Percentiles rank a stretch among this genome's conserved stretches.
phyloP scores from a whole-genome alignment of 2,113 vertebrate species.

The Zeus faber region DNA sequence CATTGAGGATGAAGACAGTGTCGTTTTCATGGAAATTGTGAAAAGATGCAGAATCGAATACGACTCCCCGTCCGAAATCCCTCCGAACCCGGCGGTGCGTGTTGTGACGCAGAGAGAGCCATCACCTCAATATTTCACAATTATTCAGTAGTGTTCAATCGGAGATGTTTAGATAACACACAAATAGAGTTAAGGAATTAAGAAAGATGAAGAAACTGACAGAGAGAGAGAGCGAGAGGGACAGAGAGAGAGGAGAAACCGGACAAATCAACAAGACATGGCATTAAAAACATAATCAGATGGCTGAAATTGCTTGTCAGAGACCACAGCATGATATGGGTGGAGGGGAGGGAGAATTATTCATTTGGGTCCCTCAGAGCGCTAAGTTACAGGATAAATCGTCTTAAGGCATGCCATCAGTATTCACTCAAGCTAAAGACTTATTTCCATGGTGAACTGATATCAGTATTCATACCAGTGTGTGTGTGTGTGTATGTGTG shows the following conservation, averaged over 20 bases:
- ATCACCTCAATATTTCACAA: constrained; percentile 22
- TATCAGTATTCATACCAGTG: constrained; percentile 57
- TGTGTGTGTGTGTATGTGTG: constrained; percentile 46
- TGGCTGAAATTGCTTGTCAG: constrained; percentile 42
- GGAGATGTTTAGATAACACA: neutral
- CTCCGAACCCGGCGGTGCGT: neutral
- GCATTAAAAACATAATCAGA: constrained; percentile 47
- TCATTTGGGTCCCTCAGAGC: constrained; percentile 39
- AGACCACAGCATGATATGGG: constrained; percentile 31
- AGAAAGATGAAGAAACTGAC: neutral
- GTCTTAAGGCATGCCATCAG: constrained; percentile 44
- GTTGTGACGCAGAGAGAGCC: constrained; percentile 3
- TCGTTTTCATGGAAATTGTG: no score
- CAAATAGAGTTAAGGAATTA: neutral
- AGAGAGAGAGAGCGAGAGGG: constrained; percentile 6
- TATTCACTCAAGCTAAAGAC: constrained; percentile 40
- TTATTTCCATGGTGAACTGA: constrained; percentile 27
- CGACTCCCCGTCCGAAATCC: constrained; percentile 10
- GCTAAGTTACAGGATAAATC: constrained; percentile 37
- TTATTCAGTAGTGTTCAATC: constrained; percentile 14
- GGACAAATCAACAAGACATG: constrained; percentile 24
- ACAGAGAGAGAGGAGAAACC: constrained; percentile 19
- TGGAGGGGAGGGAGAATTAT: constrained; percentile 2
- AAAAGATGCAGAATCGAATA: no score
- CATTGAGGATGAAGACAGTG: no score